A percentile compares a stretch with the other conserved stretches of the same genome.
Evolutionary conservation across 2,888 invertebrate genomes (phyloP).

Genomic region (Eristalis tenax): DNA sequence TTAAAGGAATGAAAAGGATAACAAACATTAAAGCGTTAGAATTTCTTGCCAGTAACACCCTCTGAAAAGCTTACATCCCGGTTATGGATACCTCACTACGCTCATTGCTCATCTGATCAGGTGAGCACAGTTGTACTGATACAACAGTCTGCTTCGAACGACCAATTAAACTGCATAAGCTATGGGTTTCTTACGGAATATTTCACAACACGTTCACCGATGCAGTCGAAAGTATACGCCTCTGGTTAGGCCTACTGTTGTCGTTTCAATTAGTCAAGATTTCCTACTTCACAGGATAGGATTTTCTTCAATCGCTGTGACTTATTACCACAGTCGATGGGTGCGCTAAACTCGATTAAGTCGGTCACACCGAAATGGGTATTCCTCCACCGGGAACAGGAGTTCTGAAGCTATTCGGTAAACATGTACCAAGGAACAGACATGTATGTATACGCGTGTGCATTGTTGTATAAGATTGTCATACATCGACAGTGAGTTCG

Average conservation of each 20-base stretch:
- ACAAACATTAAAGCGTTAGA: too few species aligned
- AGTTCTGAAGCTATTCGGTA: background rate
- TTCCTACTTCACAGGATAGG: slow-evolving; percentile 27
- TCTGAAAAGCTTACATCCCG: too few species aligned
- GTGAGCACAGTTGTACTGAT: too few species aligned
- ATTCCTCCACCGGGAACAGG: background rate
- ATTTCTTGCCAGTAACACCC: too few species aligned
- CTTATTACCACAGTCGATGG: slow-evolving; percentile 34
- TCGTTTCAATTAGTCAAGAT: slow-evolving; percentile 45
- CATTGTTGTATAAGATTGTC: slow-evolving; percentile 20
- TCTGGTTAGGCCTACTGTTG: background rate
- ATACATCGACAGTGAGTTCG: slow-evolving; percentile 29
- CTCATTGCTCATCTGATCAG: too few species aligned
- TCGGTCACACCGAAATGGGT: slow-evolving; percentile 29
- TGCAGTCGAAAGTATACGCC: background rate
- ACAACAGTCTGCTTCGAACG: too few species aligned
- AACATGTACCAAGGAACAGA: background rate
- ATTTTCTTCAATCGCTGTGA: slow-evolving; percentile 27
- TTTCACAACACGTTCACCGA: background rate
- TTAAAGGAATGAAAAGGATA: too few species aligned
- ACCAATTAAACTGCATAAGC: too few species aligned
- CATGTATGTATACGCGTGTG: background rate
- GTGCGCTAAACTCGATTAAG: slow-evolving; percentile 45
- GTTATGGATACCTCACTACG: too few species aligned
- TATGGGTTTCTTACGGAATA: background rate